These are phyloP conservation scores for Cygnus buccinator DNA, from an alignment of 2,113 vertebrate genomes.

Conservation along the genomic window DNA sequence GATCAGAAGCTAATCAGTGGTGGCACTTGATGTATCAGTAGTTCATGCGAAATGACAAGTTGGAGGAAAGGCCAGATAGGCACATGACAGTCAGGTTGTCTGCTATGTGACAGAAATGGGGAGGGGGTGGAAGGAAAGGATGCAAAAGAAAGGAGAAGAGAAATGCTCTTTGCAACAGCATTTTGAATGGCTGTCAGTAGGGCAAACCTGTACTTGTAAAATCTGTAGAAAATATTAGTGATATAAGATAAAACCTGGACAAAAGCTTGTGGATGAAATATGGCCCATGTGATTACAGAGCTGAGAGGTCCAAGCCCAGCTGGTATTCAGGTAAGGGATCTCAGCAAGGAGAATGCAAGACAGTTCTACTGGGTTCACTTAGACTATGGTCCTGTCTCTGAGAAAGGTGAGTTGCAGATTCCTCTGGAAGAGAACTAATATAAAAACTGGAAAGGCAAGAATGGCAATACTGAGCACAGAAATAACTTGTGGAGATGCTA, in stretches of 20 bases:
- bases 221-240: neutral
- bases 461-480: neutral
- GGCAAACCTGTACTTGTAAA: neutral
- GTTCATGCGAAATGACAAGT: slow-evolving; percentile 25
- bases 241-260: neutral
- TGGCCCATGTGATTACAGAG: rapidly evolving
- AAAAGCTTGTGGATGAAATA: neutral
- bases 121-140: rapidly evolving
- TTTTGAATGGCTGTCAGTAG: neutral
- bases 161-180: neutral
- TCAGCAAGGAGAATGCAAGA: neutral
- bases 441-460: neutral
- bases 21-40: slow-evolving; percentile 29
- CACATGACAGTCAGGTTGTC: neutral
- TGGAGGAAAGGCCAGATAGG: slow-evolving; percentile 10
- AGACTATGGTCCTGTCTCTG: neutral
- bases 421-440: neutral
- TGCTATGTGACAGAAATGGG: slow-evolving; percentile 1
- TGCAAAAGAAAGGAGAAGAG: neutral
- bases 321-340: neutral
- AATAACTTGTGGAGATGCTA: neutral
- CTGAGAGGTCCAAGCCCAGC: neutral
- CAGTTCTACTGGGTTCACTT: neutral
- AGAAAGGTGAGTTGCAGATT: neutral
- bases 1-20: slow-evolving; percentile 32